Percentiles rank a stretch among this genome's conserved stretches.
Conservation (phyloP, 1,140 invertebrate species). For the Caerostris extrusa region DNA sequence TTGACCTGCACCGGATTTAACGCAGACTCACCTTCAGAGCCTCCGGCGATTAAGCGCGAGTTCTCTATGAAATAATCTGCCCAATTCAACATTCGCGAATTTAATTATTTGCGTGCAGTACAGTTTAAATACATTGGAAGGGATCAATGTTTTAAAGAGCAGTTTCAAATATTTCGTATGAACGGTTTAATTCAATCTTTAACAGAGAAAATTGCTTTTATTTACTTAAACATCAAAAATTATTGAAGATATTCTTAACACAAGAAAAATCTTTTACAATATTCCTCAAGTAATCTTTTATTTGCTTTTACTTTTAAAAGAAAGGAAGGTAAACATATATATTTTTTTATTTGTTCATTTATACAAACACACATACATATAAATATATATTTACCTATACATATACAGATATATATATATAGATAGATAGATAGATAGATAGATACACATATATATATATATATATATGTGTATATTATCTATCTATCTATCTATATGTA, state of each 20-base stretch:
- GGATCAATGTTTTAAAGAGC: slow-evolving; percentile 6
- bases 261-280: background rate
- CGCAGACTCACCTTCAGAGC: background rate
- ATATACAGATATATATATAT: too few species aligned
- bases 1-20: slow-evolving; percentile 16
- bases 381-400: too few species aligned
- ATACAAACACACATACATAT: too few species aligned
- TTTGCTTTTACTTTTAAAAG: background rate
- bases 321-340: too few species aligned
- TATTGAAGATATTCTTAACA: too few species aligned
- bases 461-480: too few species aligned
- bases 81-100: background rate
- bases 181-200: background rate
- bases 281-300: background rate
- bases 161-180: slow-evolving; percentile 1
- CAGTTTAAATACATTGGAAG: background rate
- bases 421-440: too few species aligned
- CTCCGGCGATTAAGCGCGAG: background rate
- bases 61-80: slow-evolving; percentile 22
- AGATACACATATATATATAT: too few species aligned
- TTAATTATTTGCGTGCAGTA: slow-evolving; percentile 40
- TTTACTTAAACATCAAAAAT: background rate
- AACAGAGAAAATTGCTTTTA: background rate
- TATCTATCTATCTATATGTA: too few species aligned
- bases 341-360: too few species aligned